Base-by-base conservation (phyloP, 2,888 invertebrate genomes). In the Lasioglossum morio region DNA sequence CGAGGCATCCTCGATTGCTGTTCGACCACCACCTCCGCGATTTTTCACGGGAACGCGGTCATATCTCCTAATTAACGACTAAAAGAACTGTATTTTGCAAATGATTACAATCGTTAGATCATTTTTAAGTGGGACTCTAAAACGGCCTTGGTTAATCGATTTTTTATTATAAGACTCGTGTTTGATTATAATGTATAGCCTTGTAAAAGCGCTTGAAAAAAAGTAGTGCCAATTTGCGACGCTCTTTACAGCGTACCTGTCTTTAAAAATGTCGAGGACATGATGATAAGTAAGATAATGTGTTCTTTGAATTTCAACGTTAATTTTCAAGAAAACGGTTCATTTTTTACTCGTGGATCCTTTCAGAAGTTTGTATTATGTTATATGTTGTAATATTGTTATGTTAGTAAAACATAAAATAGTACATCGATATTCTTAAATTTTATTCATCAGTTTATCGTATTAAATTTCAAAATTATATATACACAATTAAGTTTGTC, bases 171-270 rank as follows among this genome's bases (percentile, higher is more conserved):
- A 60, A 60, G 46, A 80, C 80, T 48, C 40, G 60, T 73, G 19
- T 53, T 72, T 48, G 77, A 74, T 80, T 72, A 80, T 77, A 80
- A 84, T 70, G 77, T 70, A 46, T 27, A 34, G 34, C 48, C 77
- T 43, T 34, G 73, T 80, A 74, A 85, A 80, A 84, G 77, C 27
- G 14, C n/a, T 40, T n/a, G 60, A 70, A 70, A 85, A 72, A 77
- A 53, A 34, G 53, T n/a, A 77, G 57, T 80, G 85, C 57, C 78
- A 76, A 66, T 82, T 82, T n/a, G 46, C 66, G 46, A n/a, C 72
- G 30, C 30, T 5, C 74, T 70, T 84, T 48, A 57, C 72, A 43
- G n/a, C 80, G 30, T 53, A 0, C 23, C 48, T 23, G 23, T 53
- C 48, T 23, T 23, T 8, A 53, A 53, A 48, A 23, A 53, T 53